Evolutionary conservation across 2,113 vertebrate genomes (phyloP), one percentile per base, ranked within the genome.

Genomic region (Leucopsar rothschildi): DNA sequence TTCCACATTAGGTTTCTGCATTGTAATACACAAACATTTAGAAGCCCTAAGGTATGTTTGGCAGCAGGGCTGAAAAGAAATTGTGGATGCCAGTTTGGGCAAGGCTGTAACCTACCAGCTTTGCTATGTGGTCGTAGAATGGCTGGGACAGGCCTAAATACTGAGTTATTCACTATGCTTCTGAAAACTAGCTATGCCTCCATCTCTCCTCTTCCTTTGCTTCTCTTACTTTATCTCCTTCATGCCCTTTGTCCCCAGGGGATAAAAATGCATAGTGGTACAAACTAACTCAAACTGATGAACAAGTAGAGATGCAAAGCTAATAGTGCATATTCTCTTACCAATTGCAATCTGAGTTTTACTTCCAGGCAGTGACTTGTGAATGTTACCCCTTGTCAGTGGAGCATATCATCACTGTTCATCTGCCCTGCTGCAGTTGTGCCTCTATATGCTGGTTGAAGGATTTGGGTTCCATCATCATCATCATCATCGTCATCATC

Each of bases 161-260:
- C 3, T 3, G 22, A 45, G 17, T 19, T 47, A 5, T 44, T 89
- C 28, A 7, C 28, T 17, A 0, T 0, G 1, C n/a, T 91, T 29
- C 23, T 61, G 12, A 66, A 85, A 75, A 29, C 6, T 25, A 24
- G 15, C 25, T 19, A 2, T 52, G 15, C 12, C 24, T 56, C 56
- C 31, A 0, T 31, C 4, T 75, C 20, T 12, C 23, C 22, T n/a
- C 29, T 63, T 42, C 82, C 18, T 69, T 35, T 22, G 2, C 12
- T 11, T 37, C 35, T 21, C 40, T 52, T 57, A 5, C 42, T 11
- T 49, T 33, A 8, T 27, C 22, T 50, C 7, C 24, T 20, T 24
- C 60, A 81, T 57, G 16, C 55, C 22, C 39, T 7, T 39, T 81
- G 64, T 33, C 18, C 61, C 13, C 29, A 37, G 47, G 25, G 50